Percentiles rank a stretch among this genome's conserved stretches.
These are phyloP conservation scores for Drosophila pachea DNA, from an alignment of 1,140 invertebrate species.

Conservation along the genomic window DNA sequence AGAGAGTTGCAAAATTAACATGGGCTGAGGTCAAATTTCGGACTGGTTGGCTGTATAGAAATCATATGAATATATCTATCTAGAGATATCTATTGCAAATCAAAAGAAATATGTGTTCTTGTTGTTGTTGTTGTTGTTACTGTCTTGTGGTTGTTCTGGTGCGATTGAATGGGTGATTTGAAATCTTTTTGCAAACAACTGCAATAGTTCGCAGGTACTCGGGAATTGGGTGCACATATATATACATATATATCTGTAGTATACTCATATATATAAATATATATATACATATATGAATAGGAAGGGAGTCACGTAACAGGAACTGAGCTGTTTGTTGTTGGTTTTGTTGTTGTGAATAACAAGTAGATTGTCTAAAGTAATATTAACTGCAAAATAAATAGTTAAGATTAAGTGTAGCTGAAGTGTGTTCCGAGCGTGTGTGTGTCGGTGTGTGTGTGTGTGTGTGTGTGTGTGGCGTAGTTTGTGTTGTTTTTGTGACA, in stretches of 20 bases:
- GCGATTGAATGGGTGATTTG: constrained; percentile 2
- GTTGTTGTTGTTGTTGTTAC: too few relatives aligned
- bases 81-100: constrained; percentile 36
- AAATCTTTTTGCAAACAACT: constrained; percentile 27
- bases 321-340: constrained; percentile 14
- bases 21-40: constrained; percentile 15
- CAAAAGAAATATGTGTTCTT: constrained; percentile 8
- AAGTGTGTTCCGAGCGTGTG: constrained; percentile 26
- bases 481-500: constrained; percentile 39
- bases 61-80: too few relatives aligned
- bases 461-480: constrained; percentile 41
- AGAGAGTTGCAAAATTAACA: constrained; percentile 40
- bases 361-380: constrained; percentile 56
- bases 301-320: constrained; percentile 23
- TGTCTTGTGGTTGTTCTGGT: constrained; percentile 5
- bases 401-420: constrained; percentile 50
- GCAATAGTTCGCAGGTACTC: constrained; percentile 40
- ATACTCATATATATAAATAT: too few relatives aligned
- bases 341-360: constrained; percentile 11
- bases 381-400: constrained; percentile 74
- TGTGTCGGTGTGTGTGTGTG: constrained; percentile 16
- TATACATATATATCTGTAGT: neutral
- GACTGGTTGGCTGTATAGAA: constrained; percentile 9
- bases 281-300: constrained; percentile 25
- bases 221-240: constrained; percentile 23